phyloP scores from a whole-genome alignment of 2,888 invertebrate species.

The Sylvicola fuscatus region DNA sequence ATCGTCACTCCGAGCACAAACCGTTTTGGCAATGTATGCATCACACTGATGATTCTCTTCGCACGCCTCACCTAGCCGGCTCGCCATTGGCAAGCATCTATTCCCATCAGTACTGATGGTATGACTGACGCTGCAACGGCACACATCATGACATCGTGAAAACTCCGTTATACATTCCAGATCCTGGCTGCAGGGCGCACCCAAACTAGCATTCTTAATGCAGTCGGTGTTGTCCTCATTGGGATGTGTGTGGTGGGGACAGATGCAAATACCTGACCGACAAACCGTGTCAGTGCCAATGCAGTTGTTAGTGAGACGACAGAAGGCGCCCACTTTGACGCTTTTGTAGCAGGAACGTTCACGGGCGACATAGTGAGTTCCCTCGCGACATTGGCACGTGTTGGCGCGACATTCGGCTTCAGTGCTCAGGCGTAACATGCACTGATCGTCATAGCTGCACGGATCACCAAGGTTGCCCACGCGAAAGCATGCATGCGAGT shows the following conservation, averaged over 20 bases:
- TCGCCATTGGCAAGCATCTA: conserved; percentile 15
- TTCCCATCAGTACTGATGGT: conserved; percentile 14
- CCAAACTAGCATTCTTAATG: conserved; percentile 14
- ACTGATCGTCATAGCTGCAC: conserved; percentile 20
- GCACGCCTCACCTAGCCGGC: conserved; percentile 7
- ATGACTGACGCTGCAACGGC: conserved; percentile 18
- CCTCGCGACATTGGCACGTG: conserved; percentile 18
- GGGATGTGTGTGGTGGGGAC: conserved; percentile 17
- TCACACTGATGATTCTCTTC: conserved; percentile 9
- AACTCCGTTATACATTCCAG: conserved; percentile 19
- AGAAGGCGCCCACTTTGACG: conserved; percentile 19
- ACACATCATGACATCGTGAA: conserved; percentile 17
- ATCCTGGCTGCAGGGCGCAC: conserved; percentile 15
- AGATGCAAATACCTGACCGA: conserved; percentile 17
- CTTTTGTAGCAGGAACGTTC: conserved; percentile 20
- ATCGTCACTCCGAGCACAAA: conserved; percentile 4
- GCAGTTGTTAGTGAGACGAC: conserved; percentile 20
- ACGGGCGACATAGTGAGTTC: conserved; percentile 16
- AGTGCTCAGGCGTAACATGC: conserved; percentile 17
- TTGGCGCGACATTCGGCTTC: conserved; percentile 19
- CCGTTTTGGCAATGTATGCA: conserved; percentile 6
- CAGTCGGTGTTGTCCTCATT: conserved; percentile 16
- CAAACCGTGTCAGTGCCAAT: conserved; percentile 18
- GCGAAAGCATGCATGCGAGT: conserved; percentile 7
- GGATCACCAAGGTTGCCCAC: conserved; percentile 12